phyloP scores from a whole-genome alignment of 2,888 invertebrate species.

The Mythimna albipuncta region DNA sequence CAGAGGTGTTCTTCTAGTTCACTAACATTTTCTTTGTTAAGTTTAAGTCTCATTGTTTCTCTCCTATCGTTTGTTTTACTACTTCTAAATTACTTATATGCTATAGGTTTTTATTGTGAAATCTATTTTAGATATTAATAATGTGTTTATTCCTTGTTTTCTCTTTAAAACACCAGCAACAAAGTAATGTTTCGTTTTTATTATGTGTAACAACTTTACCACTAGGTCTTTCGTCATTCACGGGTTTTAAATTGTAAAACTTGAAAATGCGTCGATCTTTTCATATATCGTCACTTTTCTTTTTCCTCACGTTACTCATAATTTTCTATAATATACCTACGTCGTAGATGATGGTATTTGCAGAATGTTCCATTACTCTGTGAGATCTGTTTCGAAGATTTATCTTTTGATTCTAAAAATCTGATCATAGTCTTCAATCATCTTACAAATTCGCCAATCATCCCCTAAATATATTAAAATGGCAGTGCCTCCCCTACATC shows the following conservation, averaged over 20 bases:
- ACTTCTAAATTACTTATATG: not conserved
- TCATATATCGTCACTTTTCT: not conserved
- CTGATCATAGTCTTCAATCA: slow-evolving; percentile 40
- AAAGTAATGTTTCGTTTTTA: not conserved
- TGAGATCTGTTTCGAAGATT: not conserved
- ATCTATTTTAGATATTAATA: not conserved
- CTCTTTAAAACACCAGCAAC: not conserved
- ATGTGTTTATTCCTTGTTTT: not conserved
- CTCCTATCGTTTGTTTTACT: too few relatives aligned
- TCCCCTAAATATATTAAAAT: slow-evolving; percentile 76
- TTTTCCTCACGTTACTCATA: not conserved
- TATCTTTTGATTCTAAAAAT: not conserved
- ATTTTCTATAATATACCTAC: not conserved
- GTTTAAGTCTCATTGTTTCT: not conserved
- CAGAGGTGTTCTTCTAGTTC: not conserved
- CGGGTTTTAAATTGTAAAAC: not conserved
- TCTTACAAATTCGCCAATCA: slow-evolving; percentile 53
- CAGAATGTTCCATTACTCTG: not conserved
- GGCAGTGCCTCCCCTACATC: slow-evolving; percentile 69
- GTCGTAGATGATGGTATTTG: not conserved
- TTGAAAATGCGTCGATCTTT: not conserved
- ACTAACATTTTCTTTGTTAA: not conserved
- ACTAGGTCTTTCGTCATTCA: not conserved
- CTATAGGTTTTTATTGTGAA: not conserved
- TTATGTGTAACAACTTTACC: not conserved